Evolutionary conservation across 2,888 invertebrate species (phyloP).

Genomic region (Drosophila nigritarsus): DNA sequence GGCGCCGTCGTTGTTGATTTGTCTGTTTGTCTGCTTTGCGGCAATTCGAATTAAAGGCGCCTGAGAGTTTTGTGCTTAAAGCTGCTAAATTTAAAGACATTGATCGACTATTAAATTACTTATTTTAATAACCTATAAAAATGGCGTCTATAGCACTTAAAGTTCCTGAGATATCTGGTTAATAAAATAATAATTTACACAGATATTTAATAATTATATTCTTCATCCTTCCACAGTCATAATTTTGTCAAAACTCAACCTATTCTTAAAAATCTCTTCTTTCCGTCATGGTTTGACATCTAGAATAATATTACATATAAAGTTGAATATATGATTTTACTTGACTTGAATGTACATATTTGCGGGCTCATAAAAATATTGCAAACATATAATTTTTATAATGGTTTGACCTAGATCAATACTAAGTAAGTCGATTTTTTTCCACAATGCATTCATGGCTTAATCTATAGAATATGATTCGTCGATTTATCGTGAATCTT

Average conservation of each 20-base stretch:
- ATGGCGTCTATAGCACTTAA: background rate
- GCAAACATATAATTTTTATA: background rate
- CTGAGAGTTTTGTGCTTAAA: constrained; percentile 47
- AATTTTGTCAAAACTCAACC: too few species aligned
- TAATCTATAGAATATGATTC: too few species aligned
- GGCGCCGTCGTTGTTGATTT: constrained; percentile 32
- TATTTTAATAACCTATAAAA: background rate
- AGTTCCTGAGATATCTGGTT: accelerated
- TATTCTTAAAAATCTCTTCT: too few species aligned
- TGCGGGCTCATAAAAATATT: background rate
- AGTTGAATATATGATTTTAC: background rate
- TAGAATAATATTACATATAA: background rate
- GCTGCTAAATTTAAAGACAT: constrained; percentile 7
- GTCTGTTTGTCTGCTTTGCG: constrained; percentile 39
- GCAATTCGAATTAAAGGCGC: constrained; percentile 55
- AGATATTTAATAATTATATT: background rate
- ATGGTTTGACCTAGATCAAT: background rate
- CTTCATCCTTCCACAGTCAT: too few species aligned
- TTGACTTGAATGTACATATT: background rate
- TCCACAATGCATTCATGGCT: background rate
- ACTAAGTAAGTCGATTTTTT: background rate
- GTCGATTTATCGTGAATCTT: background rate
- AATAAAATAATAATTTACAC: background rate
- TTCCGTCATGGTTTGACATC: background rate
- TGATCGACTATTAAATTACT: background rate